Evolutionary conservation across 2,797 vertebrate genomes (phyloP).

Genomic region (Bucorvus abyssinicus): DNA sequence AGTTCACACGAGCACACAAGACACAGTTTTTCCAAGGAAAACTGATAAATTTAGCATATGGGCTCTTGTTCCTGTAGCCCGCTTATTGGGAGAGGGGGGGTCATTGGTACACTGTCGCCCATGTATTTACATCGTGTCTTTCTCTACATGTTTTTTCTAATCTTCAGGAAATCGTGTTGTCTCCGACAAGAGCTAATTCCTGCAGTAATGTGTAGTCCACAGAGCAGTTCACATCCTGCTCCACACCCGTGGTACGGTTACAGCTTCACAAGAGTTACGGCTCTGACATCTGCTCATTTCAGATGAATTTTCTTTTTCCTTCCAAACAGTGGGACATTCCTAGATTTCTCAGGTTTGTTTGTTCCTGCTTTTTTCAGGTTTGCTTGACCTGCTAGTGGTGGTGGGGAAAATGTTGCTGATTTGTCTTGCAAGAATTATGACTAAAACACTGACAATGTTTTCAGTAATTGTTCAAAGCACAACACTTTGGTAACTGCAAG

Average conservation of each 20-base stretch:
- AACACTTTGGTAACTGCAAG: not conserved
- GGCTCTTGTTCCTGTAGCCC: not conserved
- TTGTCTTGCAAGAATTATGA: not conserved
- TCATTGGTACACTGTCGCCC: rapidly evolving
- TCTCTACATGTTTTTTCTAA: not conserved
- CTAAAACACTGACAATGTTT: not conserved
- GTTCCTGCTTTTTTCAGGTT: not conserved
- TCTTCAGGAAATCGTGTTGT: not conserved
- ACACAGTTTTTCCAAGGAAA: not conserved
- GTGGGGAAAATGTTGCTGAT: not conserved
- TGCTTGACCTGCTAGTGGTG: not conserved
- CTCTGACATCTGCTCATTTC: not conserved
- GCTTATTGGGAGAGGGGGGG: not conserved
- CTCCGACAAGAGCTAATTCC: not conserved
- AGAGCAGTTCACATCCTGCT: not conserved
- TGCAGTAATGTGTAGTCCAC: not conserved
- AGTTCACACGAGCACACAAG: not conserved
- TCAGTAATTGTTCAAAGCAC: conserved; percentile 6
- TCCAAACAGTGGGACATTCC: not conserved
- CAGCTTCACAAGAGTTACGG: not conserved
- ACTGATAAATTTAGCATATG: not conserved
- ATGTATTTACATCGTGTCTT: not conserved
- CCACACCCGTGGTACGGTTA: not conserved
- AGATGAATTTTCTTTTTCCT: not conserved
- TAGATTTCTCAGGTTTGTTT: not conserved